Evolutionary conservation across 2,888 invertebrate species (phyloP), one percentile per base, ranked within the genome.

Genomic region (Nycteola revayana): DNA sequence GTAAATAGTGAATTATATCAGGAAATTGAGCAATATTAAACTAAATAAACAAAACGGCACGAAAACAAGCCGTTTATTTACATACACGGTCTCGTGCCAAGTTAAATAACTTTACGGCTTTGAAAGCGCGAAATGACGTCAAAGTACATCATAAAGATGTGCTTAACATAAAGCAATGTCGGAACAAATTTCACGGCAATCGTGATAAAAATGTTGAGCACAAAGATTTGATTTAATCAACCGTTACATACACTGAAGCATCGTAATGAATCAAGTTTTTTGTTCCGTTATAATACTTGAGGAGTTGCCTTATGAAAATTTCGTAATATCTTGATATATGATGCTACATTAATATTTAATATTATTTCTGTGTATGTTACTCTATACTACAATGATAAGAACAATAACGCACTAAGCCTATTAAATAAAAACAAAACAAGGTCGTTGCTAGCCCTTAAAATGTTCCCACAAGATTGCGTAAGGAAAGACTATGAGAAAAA

Each of bases 161-260:
- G 38, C 28, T 52, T 37, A 8, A 51, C 30, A 27, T 34, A 33
- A 35, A 30, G 11, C 31, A 29, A 33, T 24, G 25, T 38, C 42
- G 33, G 22, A 29, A 28, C 32, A 38, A 25, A 28, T 20, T 35
- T 41, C 22, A 29, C 38, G 28, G 10, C 9, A 18, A 14, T 31
- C 42, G 49, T 52, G 46, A 49, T 40, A 36, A 35, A 43, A 51
- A 45, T 45, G 39, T 49, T 22, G 17, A 49, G 39, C 32, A 37
- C 39, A 28, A 10, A 17, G 29, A 9, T 25, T 17, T 21, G 45
- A 46, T 50, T 44, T 41, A 32, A 56, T 48, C 46, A 35, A 33
- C 37, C 27, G 47, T 55, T 52, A 44, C 47, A 35, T 44, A 42
- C 24, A 9, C 26, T 41, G 25, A 35, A 29, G 50, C 34, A 26